Evolutionary conservation across 2,888 invertebrate genomes (phyloP), one percentile per base, ranked within the genome.

Genomic region (Epicampocera succincta): DNA sequence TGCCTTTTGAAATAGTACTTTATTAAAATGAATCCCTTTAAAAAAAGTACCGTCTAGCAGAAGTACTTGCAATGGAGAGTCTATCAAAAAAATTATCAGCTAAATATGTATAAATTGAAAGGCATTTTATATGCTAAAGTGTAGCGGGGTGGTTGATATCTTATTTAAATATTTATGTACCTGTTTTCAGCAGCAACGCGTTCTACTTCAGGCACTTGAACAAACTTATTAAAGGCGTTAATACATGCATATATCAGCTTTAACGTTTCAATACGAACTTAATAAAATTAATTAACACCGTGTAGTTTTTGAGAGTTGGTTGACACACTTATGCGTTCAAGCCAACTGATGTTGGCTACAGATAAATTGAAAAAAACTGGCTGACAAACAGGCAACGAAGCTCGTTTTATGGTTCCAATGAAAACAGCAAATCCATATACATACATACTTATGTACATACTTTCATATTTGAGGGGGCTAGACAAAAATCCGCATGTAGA

Each of bases 261-360:
- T 42, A 60, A 66, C 29, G 44, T 40, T 65, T 60, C 61, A 63
- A 63, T 68, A 76, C 63, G 21, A 56, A 72, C 66, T 73, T 33
- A 56, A 81, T 77, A 60, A 69, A 81, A 77, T 77, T 73, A 77
- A 81, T 81, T 77, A 73, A 68, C 81, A 76, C 72, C 40, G 19
- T 66, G 29, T 48, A n/a, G 52, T 65, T 58, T 61, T 63, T 58
- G 19, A 54, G 48, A 61, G 11, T 58, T 71, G 54, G 52, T 60
- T 71, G 77, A 77, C 77, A 77, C 60, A 66, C 72, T 76, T 76
- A 52, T 76, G 69, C 76, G 17, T 61, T 69, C 17, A 46, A 38
- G 54, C 69, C 19, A 54, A 54, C 61, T 68, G 33, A 33, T 8
- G 33, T 33, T 61, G 15, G 52, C 60, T 66, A n/a, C n/a, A 29